Percentiles rank a stretch among this genome's conserved stretches.
Conservation (phyloP, 2,888 invertebrate genomes). For the Sphecodes monilicornis region DNA sequence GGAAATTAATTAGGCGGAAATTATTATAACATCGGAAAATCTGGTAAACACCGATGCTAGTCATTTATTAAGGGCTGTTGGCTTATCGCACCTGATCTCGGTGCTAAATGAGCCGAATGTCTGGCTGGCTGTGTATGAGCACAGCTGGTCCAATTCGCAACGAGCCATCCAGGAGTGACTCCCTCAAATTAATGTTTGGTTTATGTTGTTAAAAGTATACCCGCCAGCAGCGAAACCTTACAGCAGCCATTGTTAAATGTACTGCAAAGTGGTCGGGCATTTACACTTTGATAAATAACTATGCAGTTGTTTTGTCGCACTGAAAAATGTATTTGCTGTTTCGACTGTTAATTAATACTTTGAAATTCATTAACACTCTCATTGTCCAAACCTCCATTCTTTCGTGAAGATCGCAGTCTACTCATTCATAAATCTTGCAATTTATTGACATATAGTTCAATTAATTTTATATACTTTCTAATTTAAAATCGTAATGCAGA, state of each 20-base stretch:
- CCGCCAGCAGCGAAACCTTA: constrained; percentile 31
- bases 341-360: neutral
- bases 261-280: constrained; percentile 14
- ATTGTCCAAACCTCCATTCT: too few species aligned
- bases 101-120: constrained; percentile 63
- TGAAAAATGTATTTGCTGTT: neutral
- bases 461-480: neutral
- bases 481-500: neutral
- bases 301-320: neutral
- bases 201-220: constrained; percentile 33
- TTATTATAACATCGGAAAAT: constrained; percentile 67
- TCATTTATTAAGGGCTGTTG: constrained; percentile 66
- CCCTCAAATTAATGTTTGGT: constrained; percentile 47
- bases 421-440: too few species aligned
- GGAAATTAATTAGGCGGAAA: constrained; percentile 56
- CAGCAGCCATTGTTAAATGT: constrained; percentile 32
- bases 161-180: constrained; percentile 54
- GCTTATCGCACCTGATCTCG: constrained; percentile 73
- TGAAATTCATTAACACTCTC: neutral
- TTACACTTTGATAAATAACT: constrained; percentile 38
- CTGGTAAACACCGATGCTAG: constrained; percentile 61
- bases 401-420: too few species aligned
- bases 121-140: constrained; percentile 49
- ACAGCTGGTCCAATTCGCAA: constrained; percentile 65
- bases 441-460: too few species aligned